Conservation (phyloP, 1,140 invertebrate species). For the Lucilia sericata region DNA sequence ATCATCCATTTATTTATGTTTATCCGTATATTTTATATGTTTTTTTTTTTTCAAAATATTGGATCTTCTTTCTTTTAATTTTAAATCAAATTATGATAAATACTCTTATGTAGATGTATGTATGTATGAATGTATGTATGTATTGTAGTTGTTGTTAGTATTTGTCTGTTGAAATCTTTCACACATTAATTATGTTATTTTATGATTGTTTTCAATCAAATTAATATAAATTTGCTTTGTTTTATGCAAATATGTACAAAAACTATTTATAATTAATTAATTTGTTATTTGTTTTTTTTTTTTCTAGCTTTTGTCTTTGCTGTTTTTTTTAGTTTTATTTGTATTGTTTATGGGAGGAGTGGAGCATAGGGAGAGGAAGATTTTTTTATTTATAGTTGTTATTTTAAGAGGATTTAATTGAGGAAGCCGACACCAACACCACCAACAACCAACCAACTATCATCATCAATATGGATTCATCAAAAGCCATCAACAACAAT, state of each 20-base stretch:
- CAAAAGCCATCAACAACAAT: background rate
- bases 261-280: constrained; percentile 4
- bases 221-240: constrained; percentile 14
- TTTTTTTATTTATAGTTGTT: background rate
- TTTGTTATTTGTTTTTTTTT: background rate
- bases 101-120: no score
- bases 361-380: background rate
- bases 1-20: background rate
- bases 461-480: no score
- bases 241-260: constrained; percentile 17
- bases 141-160: background rate
- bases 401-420: background rate
- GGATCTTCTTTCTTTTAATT: no score
- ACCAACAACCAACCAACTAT: no score
- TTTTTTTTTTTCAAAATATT: no score
- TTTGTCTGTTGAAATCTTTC: constrained; percentile 4
- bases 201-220: background rate
- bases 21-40: background rate
- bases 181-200: constrained; percentile 17
- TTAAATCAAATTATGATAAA: background rate
- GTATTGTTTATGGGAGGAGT: background rate
- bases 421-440: background rate
- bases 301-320: background rate
- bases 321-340: background rate
- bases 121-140: background rate